phyloP scores from a whole-genome alignment of 1,140 invertebrate species.

The Mizuhopecten yessoensis region DNA sequence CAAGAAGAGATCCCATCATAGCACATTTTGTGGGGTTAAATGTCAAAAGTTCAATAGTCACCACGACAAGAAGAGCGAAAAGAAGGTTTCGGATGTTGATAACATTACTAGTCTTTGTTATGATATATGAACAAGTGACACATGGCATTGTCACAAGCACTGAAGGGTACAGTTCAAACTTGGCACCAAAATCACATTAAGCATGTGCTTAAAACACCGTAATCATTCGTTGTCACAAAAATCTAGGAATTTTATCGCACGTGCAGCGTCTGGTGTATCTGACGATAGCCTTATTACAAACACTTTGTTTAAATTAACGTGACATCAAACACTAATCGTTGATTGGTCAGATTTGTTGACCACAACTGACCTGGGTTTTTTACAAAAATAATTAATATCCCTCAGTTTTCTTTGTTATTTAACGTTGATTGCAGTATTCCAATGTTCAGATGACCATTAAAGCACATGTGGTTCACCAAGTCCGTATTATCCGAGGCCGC shows the following conservation, averaged over 20 bases:
- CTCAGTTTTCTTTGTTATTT: no score
- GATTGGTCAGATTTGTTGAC: no score
- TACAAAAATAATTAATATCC: no score
- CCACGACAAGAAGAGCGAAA: background rate
- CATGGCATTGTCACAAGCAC: background rate
- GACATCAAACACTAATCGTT: no score
- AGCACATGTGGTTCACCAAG: no score
- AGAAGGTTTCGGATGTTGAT: background rate
- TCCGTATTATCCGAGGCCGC: background rate
- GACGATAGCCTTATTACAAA: no score
- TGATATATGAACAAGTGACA: background rate
- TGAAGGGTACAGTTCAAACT: background rate
- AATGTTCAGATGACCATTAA: background rate
- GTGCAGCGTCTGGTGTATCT: no score
- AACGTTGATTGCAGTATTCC: background rate
- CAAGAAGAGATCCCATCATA: background rate
- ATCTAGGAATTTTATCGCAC: no score
- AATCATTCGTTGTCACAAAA: no score
- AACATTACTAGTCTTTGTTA: background rate
- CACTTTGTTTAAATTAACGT: no score
- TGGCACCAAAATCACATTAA: background rate
- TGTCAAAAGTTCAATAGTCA: background rate
- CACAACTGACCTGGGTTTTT: no score
- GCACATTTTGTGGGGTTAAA: conserved; percentile 22
- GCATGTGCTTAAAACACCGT: no score